Evolutionary conservation across 2,113 vertebrate genomes (phyloP).

Genomic region (Semicossyphus pulcher): DNA sequence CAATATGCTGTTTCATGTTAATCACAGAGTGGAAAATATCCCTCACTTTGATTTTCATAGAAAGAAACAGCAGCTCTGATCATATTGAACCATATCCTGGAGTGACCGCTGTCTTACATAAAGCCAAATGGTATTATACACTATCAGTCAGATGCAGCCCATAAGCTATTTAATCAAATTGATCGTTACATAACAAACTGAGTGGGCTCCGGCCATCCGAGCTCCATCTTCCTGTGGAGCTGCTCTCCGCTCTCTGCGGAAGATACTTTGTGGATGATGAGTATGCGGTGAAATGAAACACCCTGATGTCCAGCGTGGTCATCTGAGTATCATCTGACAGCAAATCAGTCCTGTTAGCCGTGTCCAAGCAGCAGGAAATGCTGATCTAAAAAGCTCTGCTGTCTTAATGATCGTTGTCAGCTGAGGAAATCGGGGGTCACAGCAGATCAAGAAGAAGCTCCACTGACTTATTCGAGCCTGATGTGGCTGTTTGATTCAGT

Average conservation of each 20-base stretch:
- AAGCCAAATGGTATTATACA: conserved; percentile 53
- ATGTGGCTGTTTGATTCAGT: neutral
- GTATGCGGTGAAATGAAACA: conserved; percentile 60
- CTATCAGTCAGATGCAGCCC: conserved; percentile 61
- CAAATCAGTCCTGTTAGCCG: conserved; percentile 21
- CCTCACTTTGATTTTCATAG: conserved; percentile 11
- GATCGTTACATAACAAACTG: conserved; percentile 78
- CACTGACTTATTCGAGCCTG: conserved; percentile 7
- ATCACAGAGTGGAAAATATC: conserved; percentile 26
- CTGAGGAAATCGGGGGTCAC: conserved; percentile 21
- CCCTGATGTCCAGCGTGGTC: conserved; percentile 47
- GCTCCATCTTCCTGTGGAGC: conserved; percentile 69
- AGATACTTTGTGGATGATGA: conserved; percentile 71
- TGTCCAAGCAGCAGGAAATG: conserved; percentile 31
- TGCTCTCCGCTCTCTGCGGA: conserved; percentile 53
- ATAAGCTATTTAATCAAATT: conserved; percentile 76
- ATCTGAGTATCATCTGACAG: conserved; percentile 66
- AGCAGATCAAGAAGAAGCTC: conserved; percentile 32
- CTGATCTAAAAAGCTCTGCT: conserved; percentile 26
- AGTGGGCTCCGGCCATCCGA: conserved; percentile 70
- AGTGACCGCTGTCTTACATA: conserved; percentile 62
- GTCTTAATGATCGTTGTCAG: conserved; percentile 14
- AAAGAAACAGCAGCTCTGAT: conserved; percentile 3
- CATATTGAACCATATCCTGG: conserved; percentile 34
- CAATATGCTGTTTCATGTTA: conserved; percentile 5